Percentiles rank a stretch among this genome's conserved stretches.
Evolutionary conservation across 2,113 vertebrate genomes (phyloP).

Genomic region (Labeo rohita): DNA sequence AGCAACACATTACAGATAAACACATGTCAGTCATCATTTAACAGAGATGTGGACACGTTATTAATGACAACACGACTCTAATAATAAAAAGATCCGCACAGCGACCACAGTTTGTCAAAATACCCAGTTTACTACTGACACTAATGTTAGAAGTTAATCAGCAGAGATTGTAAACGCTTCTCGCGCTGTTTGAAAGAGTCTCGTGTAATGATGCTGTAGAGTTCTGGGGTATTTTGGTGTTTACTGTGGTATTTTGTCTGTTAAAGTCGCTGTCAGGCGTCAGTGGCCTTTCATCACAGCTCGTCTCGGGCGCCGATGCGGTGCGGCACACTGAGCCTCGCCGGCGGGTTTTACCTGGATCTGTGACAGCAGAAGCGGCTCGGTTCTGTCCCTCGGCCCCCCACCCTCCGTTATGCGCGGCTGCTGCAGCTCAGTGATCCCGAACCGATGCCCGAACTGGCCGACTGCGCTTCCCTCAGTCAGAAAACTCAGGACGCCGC

Average conservation of each 20-base stretch:
- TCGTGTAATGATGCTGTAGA: not conserved
- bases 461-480: conserved; percentile 68
- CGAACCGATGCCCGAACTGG: conserved; percentile 64
- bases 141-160: not conserved
- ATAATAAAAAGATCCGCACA: no score
- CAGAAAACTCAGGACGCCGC: conserved; percentile 77
- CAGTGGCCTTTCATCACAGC: conserved; percentile 48
- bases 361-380: conserved; percentile 59
- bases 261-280: not conserved
- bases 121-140: not conserved
- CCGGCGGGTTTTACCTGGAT: conserved; percentile 70
- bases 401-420: conserved; percentile 68
- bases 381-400: conserved; percentile 68
- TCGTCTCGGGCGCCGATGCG: no score
- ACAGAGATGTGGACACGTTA: not conserved
- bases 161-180: not conserved
- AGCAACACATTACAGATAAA: not conserved
- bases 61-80: not conserved
- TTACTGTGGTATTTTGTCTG: not conserved
- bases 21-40: not conserved
- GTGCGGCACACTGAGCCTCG: conserved; percentile 35
- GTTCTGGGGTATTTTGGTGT: not conserved
- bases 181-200: not conserved
- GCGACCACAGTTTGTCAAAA: not conserved
- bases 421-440: conserved; percentile 63